Conservation (phyloP, 2,113 vertebrate genomes). For the Chionomys nivalis region DNA sequence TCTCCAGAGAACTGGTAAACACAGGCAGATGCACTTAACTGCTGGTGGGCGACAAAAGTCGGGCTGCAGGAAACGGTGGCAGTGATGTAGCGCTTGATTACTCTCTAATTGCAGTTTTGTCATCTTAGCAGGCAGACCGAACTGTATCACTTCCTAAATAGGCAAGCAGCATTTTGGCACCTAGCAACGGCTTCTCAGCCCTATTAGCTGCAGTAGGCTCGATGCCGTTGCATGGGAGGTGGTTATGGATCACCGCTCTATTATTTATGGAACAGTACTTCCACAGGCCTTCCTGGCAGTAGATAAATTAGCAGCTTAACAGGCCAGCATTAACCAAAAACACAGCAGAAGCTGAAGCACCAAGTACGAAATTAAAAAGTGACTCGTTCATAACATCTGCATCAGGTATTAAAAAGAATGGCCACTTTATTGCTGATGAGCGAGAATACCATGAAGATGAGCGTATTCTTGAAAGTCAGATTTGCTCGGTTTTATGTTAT, state of each 20-base stretch:
- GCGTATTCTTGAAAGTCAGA: background rate
- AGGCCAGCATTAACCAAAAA: constrained; percentile 86
- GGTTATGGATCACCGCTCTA: constrained; percentile 91
- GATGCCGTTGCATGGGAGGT: constrained; percentile 87
- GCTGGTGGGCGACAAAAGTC: constrained; percentile 88
- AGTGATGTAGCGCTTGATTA: constrained; percentile 94
- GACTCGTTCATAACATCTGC: constrained; percentile 77
- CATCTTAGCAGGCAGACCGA: constrained; percentile 93
- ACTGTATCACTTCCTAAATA: constrained; percentile 92
- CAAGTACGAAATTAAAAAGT: constrained; percentile 86
- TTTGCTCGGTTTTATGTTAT: background rate
- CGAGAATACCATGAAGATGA: background rate
- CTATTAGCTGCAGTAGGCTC: constrained; percentile 86
- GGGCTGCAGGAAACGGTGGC: constrained; percentile 87
- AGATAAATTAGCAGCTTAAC: constrained; percentile 92
- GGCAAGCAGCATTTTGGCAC: constrained; percentile 91
- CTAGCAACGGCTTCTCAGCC: constrained; percentile 91
- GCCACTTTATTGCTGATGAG: constrained; percentile 71
- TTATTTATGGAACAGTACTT: constrained; percentile 90
- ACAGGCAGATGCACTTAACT: constrained; percentile 89
- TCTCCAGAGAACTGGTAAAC: constrained; percentile 88
- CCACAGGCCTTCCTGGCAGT: constrained; percentile 88
- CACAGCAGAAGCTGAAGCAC: constrained; percentile 81
- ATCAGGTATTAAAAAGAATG: constrained; percentile 73
- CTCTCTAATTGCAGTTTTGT: constrained; percentile 96